These are phyloP conservation scores for Heliconius ethilla DNA, from an alignment of 2,888 invertebrate genomes.

Conservation along the genomic window DNA sequence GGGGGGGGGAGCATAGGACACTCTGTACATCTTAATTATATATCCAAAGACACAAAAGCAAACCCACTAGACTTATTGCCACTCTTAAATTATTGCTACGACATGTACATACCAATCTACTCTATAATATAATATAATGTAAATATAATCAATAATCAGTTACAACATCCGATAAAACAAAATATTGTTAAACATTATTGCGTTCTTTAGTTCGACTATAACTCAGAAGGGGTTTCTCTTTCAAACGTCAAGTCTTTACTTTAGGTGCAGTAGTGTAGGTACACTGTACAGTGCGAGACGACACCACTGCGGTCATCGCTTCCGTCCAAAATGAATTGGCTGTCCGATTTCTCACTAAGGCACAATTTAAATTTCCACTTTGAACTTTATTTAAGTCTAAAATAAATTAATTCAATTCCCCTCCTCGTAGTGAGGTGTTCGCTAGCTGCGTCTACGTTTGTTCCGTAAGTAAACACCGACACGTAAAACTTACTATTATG, in stretches of 20 bases:
- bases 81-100: constrained; percentile 80
- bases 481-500: constrained; percentile 41
- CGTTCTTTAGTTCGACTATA: constrained; percentile 64
- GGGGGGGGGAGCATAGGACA: constrained; percentile 52
- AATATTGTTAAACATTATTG: constrained; percentile 77
- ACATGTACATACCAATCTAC: constrained; percentile 74
- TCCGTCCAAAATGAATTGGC: constrained; percentile 65
- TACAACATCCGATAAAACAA: constrained; percentile 78
- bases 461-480: constrained; percentile 44
- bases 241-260: constrained; percentile 55
- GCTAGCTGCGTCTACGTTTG: constrained; percentile 47
- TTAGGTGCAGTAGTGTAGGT: constrained; percentile 59
- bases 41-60: constrained; percentile 73
- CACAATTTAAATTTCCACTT: constrained; percentile 79
- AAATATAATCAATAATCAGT: constrained; percentile 73
- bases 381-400: constrained; percentile 77
- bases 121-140: constrained; percentile 60
- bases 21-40: constrained; percentile 61
- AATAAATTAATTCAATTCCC: constrained; percentile 72
- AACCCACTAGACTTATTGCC: constrained; percentile 79
- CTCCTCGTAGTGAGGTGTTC: constrained; percentile 49
- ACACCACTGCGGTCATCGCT: constrained; percentile 47
- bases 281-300: constrained; percentile 61
- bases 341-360: constrained; percentile 76
- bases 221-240: constrained; percentile 63